Evolutionary conservation across 2,113 vertebrate genomes (phyloP).

Genomic region (Grammomys surdaster): DNA sequence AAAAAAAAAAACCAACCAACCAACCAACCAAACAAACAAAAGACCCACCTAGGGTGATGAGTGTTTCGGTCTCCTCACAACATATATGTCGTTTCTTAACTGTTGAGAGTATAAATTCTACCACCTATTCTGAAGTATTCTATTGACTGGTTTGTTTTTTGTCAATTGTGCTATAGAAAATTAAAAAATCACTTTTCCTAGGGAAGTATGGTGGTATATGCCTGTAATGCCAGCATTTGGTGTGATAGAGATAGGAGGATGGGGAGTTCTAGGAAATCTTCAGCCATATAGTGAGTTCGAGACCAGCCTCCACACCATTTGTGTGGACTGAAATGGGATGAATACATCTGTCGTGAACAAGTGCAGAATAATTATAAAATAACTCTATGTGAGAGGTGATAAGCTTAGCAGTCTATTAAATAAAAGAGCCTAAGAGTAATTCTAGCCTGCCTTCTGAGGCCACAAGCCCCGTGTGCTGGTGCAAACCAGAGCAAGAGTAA

Average conservation of each 20-base stretch:
- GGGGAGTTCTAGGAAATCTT: background rate
- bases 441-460: background rate
- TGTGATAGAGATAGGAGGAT: no score
- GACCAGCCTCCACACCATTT: background rate
- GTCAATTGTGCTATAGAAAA: background rate
- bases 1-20: no score
- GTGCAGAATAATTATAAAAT: slow-evolving; percentile 2
- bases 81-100: background rate
- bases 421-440: slow-evolving; percentile 38
- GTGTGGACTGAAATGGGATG: slow-evolving; percentile 39
- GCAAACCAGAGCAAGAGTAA: background rate
- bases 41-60: background rate
- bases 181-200: background rate
- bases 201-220: no score
- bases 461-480: background rate
- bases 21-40: background rate
- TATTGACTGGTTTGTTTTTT: background rate
- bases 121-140: background rate
- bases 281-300: background rate
- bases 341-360: slow-evolving; percentile 40
- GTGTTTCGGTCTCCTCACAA: background rate
- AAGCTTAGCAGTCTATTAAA: slow-evolving; percentile 34
- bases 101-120: background rate
- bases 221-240: no score
- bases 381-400: slow-evolving; percentile 46